A percentile compares a stretch with the other conserved stretches of the same genome.
These are phyloP conservation scores for Eidolon dupreanum DNA, from an alignment of 2,797 vertebrate species.

Conservation along the genomic window DNA sequence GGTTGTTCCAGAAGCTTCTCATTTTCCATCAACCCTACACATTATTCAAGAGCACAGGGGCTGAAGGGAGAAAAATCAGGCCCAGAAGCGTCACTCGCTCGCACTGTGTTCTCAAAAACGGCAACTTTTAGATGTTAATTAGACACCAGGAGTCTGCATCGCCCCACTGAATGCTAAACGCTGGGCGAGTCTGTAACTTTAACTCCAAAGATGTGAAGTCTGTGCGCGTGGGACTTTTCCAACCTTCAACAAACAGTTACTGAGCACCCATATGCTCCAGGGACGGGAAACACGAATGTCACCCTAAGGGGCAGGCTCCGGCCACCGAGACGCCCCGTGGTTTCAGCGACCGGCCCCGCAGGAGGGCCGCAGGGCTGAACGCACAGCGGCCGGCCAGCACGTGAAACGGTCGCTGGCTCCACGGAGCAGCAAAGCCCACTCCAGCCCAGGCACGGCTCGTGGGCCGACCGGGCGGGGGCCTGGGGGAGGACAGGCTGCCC, in stretches of 20 bases:
- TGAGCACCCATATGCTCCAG: background rate
- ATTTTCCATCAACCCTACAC: conserved; percentile 28
- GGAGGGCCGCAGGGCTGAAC: background rate
- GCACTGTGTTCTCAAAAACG: background rate
- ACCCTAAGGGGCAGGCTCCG: background rate
- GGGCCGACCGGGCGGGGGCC: too few relatives aligned
- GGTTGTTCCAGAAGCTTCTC: conserved; percentile 44
- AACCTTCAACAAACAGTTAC: background rate
- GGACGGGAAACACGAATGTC: background rate
- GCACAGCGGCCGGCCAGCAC: background rate
- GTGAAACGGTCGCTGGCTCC: background rate
- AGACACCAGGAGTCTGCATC: background rate
- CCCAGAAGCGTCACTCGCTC: background rate
- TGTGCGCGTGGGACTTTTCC: background rate
- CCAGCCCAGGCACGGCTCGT: too few relatives aligned
- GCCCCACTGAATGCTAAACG: background rate
- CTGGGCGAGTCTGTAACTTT: background rate
- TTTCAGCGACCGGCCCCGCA: background rate
- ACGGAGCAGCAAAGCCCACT: background rate
- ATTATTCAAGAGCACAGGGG: background rate
- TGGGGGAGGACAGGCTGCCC: fast-evolving
- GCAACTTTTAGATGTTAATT: background rate
- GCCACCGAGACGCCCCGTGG: background rate
- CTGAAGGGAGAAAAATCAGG: background rate
- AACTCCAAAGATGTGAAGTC: background rate